phyloP scores from a whole-genome alignment of 1,140 invertebrate species.

The Leptestheria dahalacensis region DNA sequence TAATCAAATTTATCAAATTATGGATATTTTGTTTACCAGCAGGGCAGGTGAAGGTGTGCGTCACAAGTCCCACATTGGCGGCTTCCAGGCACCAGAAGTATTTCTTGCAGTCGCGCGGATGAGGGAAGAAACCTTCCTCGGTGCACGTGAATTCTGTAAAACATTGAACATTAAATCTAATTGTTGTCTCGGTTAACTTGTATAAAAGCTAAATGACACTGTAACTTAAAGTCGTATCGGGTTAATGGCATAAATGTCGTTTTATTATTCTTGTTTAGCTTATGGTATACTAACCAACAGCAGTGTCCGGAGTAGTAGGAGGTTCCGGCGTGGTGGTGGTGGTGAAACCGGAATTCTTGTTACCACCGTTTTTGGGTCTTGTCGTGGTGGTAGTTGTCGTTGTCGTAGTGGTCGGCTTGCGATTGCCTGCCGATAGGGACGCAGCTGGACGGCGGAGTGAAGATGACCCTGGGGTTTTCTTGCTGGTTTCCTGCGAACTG shows the following conservation, averaged over 20 bases:
- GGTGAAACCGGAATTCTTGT: not conserved
- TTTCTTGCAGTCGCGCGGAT: conserved; percentile 82
- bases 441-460: not conserved
- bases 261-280: not conserved
- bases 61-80: conserved; percentile 72
- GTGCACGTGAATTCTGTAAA: conserved; percentile 69
- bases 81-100: conserved; percentile 89
- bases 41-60: conserved; percentile 85
- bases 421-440: not conserved
- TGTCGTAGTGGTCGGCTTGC: conserved; percentile 6
- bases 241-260: not conserved
- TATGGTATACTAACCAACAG: no score
- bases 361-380: not conserved
- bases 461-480: not conserved
- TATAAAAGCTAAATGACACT: not conserved
- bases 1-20: no score
- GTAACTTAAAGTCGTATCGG: not conserved
- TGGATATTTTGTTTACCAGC: no score
- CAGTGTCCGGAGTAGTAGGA: conserved; percentile 76
- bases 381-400: conserved; percentile 2
- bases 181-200: no score
- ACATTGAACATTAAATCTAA: conserved; percentile 2
- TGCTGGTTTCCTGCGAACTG: not conserved
- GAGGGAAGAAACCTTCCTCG: conserved; percentile 86
- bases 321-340: conserved; percentile 50